phyloP scores from a whole-genome alignment of 2,113 vertebrate species.

The sheep (Ovis aries) region DNA sequence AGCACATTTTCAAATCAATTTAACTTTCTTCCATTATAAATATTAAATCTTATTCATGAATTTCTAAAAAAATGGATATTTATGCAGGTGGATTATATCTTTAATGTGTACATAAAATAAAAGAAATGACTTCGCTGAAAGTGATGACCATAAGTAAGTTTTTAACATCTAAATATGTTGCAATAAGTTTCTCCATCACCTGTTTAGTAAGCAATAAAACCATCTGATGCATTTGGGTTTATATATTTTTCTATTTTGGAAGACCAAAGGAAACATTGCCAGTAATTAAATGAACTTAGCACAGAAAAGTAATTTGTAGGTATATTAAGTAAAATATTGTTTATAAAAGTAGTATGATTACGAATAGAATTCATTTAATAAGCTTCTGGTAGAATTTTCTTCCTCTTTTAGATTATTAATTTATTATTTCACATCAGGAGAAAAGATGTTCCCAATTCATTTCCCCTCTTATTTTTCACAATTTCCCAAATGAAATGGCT shows the following conservation, averaged over 20 bases:
- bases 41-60: neutral
- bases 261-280: neutral
- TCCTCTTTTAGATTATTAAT: slow-evolving; percentile 53
- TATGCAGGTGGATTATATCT: neutral
- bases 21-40: slow-evolving; percentile 15
- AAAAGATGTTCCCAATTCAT: slow-evolving; percentile 63
- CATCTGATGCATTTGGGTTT: neutral
- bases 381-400: neutral
- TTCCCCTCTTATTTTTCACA: slow-evolving; percentile 54
- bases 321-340: neutral
- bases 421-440: slow-evolving; percentile 56
- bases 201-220: neutral
- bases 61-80: neutral
- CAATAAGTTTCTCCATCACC: neutral
- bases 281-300: neutral
- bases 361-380: slow-evolving; percentile 46
- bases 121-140: neutral
- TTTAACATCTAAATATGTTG: neutral
- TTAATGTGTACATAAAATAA: neutral
- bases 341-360: slow-evolving; percentile 24
- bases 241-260: neutral
- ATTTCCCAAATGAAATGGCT: slow-evolving; percentile 62
- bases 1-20: neutral
- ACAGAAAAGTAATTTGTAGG: neutral
- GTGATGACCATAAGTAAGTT: neutral